A percentile compares a stretch with the other conserved stretches of the same genome.
phyloP scores from a whole-genome alignment of 2,888 invertebrate species.

The Hypomecis punctinalis region DNA sequence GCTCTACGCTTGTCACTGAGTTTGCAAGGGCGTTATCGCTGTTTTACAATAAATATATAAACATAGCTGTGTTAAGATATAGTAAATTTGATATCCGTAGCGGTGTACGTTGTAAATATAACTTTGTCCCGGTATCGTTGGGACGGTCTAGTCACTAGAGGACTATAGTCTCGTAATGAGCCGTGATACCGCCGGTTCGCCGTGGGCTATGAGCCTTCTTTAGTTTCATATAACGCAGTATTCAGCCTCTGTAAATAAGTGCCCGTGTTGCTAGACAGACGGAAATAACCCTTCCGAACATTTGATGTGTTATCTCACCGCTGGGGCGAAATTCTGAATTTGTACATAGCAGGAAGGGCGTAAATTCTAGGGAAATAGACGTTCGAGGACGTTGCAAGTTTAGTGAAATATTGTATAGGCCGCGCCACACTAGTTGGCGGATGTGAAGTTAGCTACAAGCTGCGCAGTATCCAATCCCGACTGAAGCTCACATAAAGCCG shows the following conservation, averaged over 20 bases:
- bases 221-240: slow-evolving; percentile 59
- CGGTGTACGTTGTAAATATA: slow-evolving; percentile 71
- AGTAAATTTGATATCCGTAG: slow-evolving; percentile 75
- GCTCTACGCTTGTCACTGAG: slow-evolving; percentile 51
- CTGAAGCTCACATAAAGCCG: too few species aligned
- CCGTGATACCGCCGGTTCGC: slow-evolving; percentile 34
- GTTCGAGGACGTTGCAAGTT: slow-evolving; percentile 50
- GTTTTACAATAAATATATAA: slow-evolving; percentile 48
- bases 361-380: slow-evolving; percentile 70
- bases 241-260: slow-evolving; percentile 72
- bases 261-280: slow-evolving; percentile 34
- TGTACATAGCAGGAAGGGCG: slow-evolving; percentile 61
- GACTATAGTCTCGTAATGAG: slow-evolving; percentile 54
- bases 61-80: slow-evolving; percentile 64
- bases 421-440: too few species aligned
- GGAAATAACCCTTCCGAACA: slow-evolving; percentile 36
- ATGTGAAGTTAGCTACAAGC: too few species aligned
- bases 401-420: slow-evolving; percentile 73
- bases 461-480: too few species aligned
- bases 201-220: slow-evolving; percentile 58
- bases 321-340: slow-evolving; percentile 51
- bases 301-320: slow-evolving; percentile 36
- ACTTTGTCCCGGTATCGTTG: slow-evolving; percentile 57
- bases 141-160: slow-evolving; percentile 79
- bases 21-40: slow-evolving; percentile 61